Percentiles rank a stretch among this genome's conserved stretches.
Conservation (phyloP, 1,140 invertebrate genomes). For the Steinernema khuongi region DNA sequence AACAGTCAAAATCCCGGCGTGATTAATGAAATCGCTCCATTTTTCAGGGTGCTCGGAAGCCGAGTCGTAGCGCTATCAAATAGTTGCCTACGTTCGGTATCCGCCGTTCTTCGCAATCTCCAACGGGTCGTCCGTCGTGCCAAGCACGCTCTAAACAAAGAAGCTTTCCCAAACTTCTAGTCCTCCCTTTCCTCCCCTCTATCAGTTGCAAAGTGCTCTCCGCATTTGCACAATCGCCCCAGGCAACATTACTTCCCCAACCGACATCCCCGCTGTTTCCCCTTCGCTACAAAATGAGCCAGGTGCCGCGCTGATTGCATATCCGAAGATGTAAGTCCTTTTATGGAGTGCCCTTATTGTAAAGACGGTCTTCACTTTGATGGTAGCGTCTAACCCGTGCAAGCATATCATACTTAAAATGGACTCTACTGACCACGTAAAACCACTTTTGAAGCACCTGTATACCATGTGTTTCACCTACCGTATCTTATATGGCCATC, state of each 20-base stretch:
- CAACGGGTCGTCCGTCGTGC: not conserved
- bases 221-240: not conserved
- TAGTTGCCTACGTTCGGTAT: conserved; percentile 8
- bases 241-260: not conserved
- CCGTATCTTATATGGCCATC: too few species aligned
- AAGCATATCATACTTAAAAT: too few species aligned
- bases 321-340: not conserved
- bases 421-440: too few species aligned
- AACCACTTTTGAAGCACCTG: too few species aligned
- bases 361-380: too few species aligned
- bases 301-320: not conserved
- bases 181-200: not conserved
- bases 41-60: not conserved
- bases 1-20: not conserved
- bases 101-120: not conserved
- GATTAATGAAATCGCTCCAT: conserved; percentile 1
- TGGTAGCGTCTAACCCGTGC: too few species aligned
- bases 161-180: not conserved
- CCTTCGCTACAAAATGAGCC: not conserved
- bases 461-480: too few species aligned
- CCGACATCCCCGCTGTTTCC: not conserved
- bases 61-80: conserved; percentile 13
- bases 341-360: not conserved
- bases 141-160: conserved; percentile 8
- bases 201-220: not conserved